Evolutionary conservation across 2,888 invertebrate species (phyloP), one percentile per base, ranked within the genome.

Genomic region (Bellardia pandia): DNA sequence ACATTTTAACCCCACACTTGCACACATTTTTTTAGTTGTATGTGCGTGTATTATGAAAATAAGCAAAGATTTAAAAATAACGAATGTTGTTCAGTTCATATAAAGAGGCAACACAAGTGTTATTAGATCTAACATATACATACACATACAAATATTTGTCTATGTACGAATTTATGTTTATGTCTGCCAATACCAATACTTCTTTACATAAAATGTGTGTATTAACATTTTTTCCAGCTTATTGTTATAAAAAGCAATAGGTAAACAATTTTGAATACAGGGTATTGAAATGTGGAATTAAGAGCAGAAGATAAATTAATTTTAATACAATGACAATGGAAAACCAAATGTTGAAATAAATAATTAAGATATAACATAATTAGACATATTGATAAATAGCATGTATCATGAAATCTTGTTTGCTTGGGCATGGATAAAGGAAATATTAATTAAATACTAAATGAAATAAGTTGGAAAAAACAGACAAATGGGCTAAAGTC

Each of bases 361-460:
- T 71, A 62, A 48, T 71, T 40, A 33, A 60, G n/a, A 58, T 13
- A 68, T 78, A 58, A 48, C 69, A 69, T 78, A 68, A 69, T 78
- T 60, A 68, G 69, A 69, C 48, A 37, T 60, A 62, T 79, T 60
- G 60, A 23, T 33, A 64, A 62, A 72, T 72, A 42, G 56, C n/a
- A 72, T 56, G 45, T 45, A 45, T 45, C 45, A 45, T 45, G 45
- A 45, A 11, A 9, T 45, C 45, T 16, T 2, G 9, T 56, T 8
- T 23, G 23, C 3, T 23, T 56, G 56, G 6, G 23, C 23, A 23
- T 56, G 56, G 45, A 3, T 45, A 23, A 60, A 33, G 60, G 33
- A 14, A 60, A 60, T 60, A 60, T 37, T 37, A 60, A 60, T 60
- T 60, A 60, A 60, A 60, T 60, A 60, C 5, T 7, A 60, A 60